These are phyloP conservation scores for Eulemur macaco DNA, from an alignment of 2,113 vertebrate species.

Conservation along the genomic window DNA sequence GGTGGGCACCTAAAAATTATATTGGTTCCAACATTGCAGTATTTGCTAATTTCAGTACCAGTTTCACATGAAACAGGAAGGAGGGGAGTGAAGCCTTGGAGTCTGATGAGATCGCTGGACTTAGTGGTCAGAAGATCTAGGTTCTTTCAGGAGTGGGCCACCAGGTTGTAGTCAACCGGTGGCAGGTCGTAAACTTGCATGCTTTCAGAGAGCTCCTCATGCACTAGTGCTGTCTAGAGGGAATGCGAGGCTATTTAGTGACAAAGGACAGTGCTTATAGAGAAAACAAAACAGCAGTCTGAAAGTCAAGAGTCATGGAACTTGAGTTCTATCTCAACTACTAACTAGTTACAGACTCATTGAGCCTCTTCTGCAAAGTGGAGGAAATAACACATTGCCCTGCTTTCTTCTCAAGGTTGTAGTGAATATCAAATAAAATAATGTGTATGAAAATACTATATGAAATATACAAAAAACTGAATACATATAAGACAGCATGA, in stretches of 20 bases:
- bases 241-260: not conserved
- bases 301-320: not conserved
- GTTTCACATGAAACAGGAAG: not conserved
- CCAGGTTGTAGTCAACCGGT: not conserved
- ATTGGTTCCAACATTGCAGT: not conserved
- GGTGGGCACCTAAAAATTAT: not conserved
- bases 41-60: slow-evolving; percentile 30
- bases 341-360: not conserved
- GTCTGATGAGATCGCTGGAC: not conserved
- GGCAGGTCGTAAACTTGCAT: not conserved
- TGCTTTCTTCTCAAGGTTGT: not conserved
- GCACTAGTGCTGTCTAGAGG: not conserved
- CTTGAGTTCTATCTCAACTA: not conserved
- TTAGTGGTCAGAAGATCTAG: not conserved
- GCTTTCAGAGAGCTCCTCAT: not conserved
- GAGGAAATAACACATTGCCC: not conserved
- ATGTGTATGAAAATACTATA: not conserved
- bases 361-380: not conserved
- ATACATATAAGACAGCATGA: not conserved
- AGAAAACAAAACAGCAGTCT: slow-evolving; percentile 12
- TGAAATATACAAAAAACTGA: not conserved
- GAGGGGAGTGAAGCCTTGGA: not conserved
- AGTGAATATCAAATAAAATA: not conserved
- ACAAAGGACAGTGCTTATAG: not conserved
- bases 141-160: not conserved